Conservation (phyloP, 2,113 vertebrate species). For the Gadus macrocephalus region DNA sequence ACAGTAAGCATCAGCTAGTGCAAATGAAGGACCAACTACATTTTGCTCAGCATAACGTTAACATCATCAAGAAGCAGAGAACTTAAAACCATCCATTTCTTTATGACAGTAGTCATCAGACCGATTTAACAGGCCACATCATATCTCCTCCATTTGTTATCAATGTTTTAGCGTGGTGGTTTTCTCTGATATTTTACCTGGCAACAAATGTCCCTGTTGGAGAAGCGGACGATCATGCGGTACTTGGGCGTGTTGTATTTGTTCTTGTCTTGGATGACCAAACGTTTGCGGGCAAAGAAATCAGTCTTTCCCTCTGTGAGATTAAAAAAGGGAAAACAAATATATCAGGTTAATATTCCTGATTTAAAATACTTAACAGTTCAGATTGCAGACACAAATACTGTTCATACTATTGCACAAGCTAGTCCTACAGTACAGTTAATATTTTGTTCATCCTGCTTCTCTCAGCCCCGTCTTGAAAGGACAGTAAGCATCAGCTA, state of each 20-base stretch:
- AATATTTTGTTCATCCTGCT: not conserved
- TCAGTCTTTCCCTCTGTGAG: conserved; percentile 95
- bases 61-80: conserved; percentile 60
- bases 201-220: conserved; percentile 97
- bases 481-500: conserved; percentile 59
- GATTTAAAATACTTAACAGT: too few species aligned
- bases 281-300: conserved; percentile 91
- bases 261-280: conserved; percentile 98
- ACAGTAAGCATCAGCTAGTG: conserved; percentile 59
- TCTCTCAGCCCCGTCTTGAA: conserved; percentile 56
- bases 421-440: not conserved
- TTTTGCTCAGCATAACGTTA: conserved; percentile 55
- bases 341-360: not conserved
- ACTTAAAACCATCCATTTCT: too few species aligned
- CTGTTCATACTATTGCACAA: not conserved
- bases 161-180: not conserved
- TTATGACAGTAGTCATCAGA: too few species aligned
- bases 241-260: conserved; percentile 99
- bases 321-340: not conserved
- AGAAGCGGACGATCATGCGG: conserved; percentile 91
- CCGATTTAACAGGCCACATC: too few species aligned
- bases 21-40: conserved; percentile 62
- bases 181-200: conserved; percentile 75
- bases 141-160: too few species aligned
- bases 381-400: not conserved